Conservation (phyloP, 2,797 vertebrate species). For the Pagetopsis macropterus region DNA sequence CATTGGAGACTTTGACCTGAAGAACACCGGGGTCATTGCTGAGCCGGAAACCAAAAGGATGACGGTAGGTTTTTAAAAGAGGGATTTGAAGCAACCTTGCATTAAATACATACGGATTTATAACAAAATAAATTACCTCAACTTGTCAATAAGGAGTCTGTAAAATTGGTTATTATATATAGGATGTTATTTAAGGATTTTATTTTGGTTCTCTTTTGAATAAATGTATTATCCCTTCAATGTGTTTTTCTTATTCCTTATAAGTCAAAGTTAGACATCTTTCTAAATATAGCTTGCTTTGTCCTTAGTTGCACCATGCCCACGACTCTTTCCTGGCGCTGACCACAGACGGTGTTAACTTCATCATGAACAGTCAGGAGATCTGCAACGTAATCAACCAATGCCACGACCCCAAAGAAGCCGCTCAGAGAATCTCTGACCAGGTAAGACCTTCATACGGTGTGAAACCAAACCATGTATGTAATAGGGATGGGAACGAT, state of each 20-base stretch:
- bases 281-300: not conserved
- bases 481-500: not conserved
- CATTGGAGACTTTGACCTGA: constrained; percentile 97
- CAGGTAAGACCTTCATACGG: constrained; percentile 82
- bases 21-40: constrained; percentile 92
- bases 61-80: constrained; percentile 77
- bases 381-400: constrained; percentile 96
- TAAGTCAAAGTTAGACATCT: not conserved
- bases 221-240: no score
- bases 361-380: constrained; percentile 98
- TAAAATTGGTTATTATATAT: not conserved
- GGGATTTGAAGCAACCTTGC: not conserved
- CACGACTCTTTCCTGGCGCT: constrained; percentile 94
- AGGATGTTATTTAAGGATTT: not conserved
- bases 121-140: not conserved
- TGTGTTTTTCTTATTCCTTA: not conserved
- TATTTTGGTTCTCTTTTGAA: not conserved
- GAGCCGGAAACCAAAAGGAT: constrained; percentile 94
- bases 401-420: constrained; percentile 93
- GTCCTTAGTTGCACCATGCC: constrained; percentile 88
- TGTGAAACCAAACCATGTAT: not conserved
- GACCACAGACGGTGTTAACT: constrained; percentile 97
- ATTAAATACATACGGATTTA: no score
- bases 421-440: constrained; percentile 92
- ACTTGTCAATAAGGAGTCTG: not conserved